Percentiles rank a stretch among this genome's conserved stretches.
Conservation (phyloP, 2,113 vertebrate genomes). For the Vicugna pacos region DNA sequence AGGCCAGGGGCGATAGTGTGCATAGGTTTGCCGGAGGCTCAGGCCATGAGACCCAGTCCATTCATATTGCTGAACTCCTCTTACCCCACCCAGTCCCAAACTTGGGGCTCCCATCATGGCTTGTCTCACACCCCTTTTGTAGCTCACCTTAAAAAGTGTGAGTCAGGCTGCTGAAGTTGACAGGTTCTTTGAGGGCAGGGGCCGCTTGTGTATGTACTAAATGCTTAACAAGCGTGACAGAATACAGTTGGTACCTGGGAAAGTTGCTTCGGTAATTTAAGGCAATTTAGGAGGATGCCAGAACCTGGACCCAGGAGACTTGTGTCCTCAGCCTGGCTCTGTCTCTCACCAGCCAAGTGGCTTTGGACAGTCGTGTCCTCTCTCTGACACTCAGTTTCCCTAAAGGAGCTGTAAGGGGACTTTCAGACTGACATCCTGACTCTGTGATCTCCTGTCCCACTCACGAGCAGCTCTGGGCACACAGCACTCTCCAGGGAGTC, state of each 20-base stretch:
- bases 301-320: not conserved
- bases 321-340: not conserved
- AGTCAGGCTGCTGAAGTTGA: not conserved
- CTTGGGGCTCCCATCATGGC: not conserved
- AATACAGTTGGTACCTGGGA: not conserved
- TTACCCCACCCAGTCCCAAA: not conserved
- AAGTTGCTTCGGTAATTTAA: not conserved
- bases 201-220: not conserved
- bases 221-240: not conserved
- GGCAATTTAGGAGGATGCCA: too few relatives aligned
- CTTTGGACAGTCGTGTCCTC: not conserved
- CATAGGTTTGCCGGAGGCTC: not conserved
- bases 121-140: not conserved
- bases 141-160: not conserved
- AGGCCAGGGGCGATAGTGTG: not conserved
- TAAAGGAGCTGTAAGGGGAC: not conserved
- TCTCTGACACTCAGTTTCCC: not conserved
- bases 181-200: not conserved
- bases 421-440: not conserved
- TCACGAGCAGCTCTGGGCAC: not conserved
- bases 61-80: not conserved
- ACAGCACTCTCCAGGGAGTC: not conserved
- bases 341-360: not conserved
- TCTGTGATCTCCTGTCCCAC: not conserved
- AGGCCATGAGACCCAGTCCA: not conserved